A percentile compares a stretch with the other conserved stretches of the same genome.
Evolutionary conservation across 2,113 vertebrate genomes (phyloP).

Genomic region (Elgaria multicarinata): DNA sequence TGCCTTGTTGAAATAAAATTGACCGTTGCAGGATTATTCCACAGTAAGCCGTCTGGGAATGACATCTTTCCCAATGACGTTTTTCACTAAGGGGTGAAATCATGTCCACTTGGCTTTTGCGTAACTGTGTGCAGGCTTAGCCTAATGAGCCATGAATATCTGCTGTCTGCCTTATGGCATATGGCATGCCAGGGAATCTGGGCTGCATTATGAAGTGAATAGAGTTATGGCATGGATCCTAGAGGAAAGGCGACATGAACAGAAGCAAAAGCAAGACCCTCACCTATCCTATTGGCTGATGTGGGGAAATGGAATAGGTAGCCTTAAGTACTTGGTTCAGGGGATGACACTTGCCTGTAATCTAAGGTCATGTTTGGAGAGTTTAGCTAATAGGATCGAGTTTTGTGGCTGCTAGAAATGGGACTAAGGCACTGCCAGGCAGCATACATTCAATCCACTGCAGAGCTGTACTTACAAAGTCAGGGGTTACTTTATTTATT

Average conservation of each 20-base stretch:
- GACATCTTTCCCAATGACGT: not conserved
- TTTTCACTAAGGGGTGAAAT: not conserved
- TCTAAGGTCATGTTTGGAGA: not conserved
- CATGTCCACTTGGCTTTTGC: not conserved
- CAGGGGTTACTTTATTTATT: not conserved
- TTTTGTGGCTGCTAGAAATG: not conserved
- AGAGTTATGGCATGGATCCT: not conserved
- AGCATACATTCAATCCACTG: not conserved
- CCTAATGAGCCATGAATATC: not conserved
- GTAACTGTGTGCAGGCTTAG: not conserved
- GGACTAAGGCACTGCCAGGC: not conserved
- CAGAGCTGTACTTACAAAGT: not conserved
- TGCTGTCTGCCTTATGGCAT: not conserved
- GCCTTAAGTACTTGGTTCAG: not conserved
- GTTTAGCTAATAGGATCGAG: not conserved
- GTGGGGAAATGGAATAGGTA: not conserved
- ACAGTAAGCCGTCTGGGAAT: not conserved
- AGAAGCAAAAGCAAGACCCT: not conserved
- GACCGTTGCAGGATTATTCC: not conserved
- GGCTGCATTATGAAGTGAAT: not conserved
- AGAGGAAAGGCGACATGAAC: not conserved
- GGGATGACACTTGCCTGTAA: not conserved
- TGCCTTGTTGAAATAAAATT: not conserved
- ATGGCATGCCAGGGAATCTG: not conserved
- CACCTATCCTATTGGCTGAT: not conserved